Conservation (phyloP, 2,888 invertebrate species). For the Hydroisotoma schaefferi region DNA sequence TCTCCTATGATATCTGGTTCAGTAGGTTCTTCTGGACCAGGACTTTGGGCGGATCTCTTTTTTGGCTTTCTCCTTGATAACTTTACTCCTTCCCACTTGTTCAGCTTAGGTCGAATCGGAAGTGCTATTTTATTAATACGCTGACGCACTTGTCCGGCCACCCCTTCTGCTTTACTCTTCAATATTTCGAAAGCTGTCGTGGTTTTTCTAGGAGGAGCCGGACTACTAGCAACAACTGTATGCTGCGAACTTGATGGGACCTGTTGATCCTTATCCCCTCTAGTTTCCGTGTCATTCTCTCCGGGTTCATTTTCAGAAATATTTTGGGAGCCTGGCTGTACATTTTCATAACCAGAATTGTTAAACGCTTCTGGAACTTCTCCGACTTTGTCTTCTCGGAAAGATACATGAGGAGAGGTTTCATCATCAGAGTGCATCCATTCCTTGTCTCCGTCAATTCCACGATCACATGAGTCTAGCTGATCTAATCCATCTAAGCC, state of each 20-base stretch:
- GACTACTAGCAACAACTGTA: neutral
- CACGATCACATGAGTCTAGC: slow-evolving; percentile 42
- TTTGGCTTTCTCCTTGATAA: slow-evolving; percentile 20
- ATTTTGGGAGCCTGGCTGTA: slow-evolving; percentile 39
- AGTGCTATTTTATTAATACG: slow-evolving; percentile 53
- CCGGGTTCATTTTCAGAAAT: slow-evolving; percentile 15
- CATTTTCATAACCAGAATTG: slow-evolving; percentile 12
- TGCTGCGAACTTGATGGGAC: neutral
- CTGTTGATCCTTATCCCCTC: neutral
- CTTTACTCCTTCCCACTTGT: slow-evolving; percentile 49
- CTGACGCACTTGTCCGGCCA: slow-evolving; percentile 39
- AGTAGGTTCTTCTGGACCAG: slow-evolving; percentile 21
- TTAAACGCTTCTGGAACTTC: slow-evolving; percentile 24
- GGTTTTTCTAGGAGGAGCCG: slow-evolving; percentile 16
- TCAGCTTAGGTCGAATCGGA: slow-evolving; percentile 62
- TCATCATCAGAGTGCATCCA: slow-evolving; percentile 42
- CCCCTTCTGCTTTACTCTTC: slow-evolving; percentile 39
- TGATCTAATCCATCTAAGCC: slow-evolving; percentile 46
- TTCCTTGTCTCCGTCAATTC: slow-evolving; percentile 46
- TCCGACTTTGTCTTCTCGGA: slow-evolving; percentile 25
- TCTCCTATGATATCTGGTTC: slow-evolving; percentile 37
- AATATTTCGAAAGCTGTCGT: slow-evolving; percentile 39
- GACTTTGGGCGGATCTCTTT: slow-evolving; percentile 3
- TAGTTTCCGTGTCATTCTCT: slow-evolving; percentile 35
- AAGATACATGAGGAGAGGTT: slow-evolving; percentile 23